These are phyloP conservation scores for Andrena flavipes DNA, from an alignment of 2,888 invertebrate species.

Conservation along the genomic window DNA sequence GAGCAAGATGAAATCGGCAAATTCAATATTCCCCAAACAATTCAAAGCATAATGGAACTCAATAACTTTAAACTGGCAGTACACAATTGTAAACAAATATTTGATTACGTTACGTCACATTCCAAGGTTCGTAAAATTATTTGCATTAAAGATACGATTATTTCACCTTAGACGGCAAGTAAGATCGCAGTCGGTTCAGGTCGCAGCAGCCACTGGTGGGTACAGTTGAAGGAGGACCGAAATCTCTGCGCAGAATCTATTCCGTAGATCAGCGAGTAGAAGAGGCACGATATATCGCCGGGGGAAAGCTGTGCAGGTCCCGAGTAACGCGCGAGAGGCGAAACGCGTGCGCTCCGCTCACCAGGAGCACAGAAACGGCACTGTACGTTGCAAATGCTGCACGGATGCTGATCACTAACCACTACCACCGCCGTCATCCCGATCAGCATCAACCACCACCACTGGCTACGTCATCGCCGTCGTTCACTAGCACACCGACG, in stretches of 20 bases:
- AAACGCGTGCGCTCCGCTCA: constrained; percentile 72
- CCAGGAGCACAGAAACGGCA: constrained; percentile 78
- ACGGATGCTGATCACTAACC: constrained; percentile 66
- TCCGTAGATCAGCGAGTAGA: background rate
- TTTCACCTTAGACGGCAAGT: constrained; percentile 12
- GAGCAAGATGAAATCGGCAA: too few relatives aligned
- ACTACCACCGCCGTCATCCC: constrained; percentile 55
- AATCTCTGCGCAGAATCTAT: background rate
- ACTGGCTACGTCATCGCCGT: constrained; percentile 59
- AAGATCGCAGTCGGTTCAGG: background rate
- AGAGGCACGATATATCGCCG: background rate
- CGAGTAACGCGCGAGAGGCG: constrained; percentile 10
- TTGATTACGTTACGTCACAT: too few relatives aligned
- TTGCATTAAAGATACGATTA: background rate
- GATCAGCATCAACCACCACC: constrained; percentile 67
- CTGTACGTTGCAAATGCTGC: constrained; percentile 76
- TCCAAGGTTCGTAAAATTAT: too few relatives aligned
- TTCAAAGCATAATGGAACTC: too few relatives aligned
- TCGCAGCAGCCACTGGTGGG: background rate
- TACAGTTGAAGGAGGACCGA: background rate
- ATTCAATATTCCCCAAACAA: too few relatives aligned
- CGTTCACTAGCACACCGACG: constrained; percentile 56
- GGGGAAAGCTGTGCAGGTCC: background rate
- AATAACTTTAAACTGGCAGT: too few relatives aligned
- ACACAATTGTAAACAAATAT: too few relatives aligned